Percentiles rank a stretch among this genome's conserved stretches.
Evolutionary conservation across 2,888 invertebrate species (phyloP).

Genomic region (Mellilla xanthometata): DNA sequence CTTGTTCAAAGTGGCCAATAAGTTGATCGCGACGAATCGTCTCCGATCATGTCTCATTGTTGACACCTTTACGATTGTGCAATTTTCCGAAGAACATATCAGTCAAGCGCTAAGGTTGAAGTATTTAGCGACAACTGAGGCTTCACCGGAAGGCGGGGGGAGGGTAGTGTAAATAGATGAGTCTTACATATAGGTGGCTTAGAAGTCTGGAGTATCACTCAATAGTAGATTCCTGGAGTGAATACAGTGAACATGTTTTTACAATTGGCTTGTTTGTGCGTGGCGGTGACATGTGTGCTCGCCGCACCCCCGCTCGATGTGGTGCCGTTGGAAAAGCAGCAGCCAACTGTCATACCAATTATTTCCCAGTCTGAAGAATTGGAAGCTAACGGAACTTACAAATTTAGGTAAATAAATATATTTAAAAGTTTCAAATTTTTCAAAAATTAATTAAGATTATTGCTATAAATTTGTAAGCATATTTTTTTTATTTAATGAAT

Average conservation of each 20-base stretch:
- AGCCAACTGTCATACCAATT: conserved; percentile 74
- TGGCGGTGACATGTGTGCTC: conserved; percentile 40
- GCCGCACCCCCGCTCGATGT: conserved; percentile 53
- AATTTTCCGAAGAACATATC: conserved; percentile 76
- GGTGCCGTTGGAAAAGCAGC: conserved; percentile 57
- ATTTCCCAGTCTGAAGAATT: conserved; percentile 76
- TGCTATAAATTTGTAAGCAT: no score
- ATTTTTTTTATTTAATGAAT: no score
- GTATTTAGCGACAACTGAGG: conserved; percentile 76
- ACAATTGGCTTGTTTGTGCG: conserved; percentile 50
- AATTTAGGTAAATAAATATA: conserved; percentile 65
- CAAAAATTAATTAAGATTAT: no score
- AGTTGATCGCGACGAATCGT: conserved; percentile 55
- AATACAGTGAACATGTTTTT: conserved; percentile 57
- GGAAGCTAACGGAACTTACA: conserved; percentile 77
- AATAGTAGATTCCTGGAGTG: conserved; percentile 61
- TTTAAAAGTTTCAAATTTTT: no score
- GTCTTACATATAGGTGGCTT: conserved; percentile 74
- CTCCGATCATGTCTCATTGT: conserved; percentile 67
- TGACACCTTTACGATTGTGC: conserved; percentile 75
- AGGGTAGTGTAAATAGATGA: conserved; percentile 78
- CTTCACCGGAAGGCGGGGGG: conserved; percentile 74
- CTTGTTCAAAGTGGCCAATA: conserved; percentile 44
- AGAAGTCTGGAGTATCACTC: conserved; percentile 72
- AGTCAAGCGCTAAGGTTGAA: conserved; percentile 78